Evolutionary conservation across 2,797 vertebrate genomes (phyloP).

Genomic region (Chelon auratus): DNA sequence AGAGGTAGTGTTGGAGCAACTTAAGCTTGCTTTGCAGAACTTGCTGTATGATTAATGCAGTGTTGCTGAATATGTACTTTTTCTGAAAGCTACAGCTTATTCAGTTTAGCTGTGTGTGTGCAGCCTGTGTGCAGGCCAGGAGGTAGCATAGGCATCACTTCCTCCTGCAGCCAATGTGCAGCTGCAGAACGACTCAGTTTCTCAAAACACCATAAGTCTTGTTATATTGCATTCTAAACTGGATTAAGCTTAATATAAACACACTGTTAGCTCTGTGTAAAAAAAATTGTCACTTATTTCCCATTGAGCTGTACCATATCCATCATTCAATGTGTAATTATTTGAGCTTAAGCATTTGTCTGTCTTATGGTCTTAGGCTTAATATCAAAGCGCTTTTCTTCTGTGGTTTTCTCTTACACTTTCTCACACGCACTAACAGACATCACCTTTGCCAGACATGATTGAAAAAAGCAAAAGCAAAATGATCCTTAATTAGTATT

Average conservation of each 20-base stretch:
- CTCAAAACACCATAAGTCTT: background rate
- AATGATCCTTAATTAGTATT: constrained; percentile 77
- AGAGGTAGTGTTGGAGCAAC: too few relatives aligned
- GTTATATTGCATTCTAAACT: constrained; percentile 12
- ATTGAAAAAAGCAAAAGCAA: constrained; percentile 46
- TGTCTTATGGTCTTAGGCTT: constrained; percentile 10
- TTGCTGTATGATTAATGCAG: background rate
- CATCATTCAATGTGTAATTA: constrained; percentile 2
- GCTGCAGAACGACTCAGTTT: constrained; percentile 3
- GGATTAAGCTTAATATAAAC: constrained; percentile 9
- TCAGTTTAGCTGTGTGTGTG: constrained; percentile 3
- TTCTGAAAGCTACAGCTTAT: background rate
- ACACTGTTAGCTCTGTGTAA: background rate
- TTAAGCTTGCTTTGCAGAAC: background rate
- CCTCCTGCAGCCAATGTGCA: constrained; percentile 17
- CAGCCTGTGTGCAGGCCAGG: background rate
- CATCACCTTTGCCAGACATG: constrained; percentile 36
- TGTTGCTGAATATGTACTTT: background rate
- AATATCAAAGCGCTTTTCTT: constrained; percentile 18
- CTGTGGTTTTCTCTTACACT: background rate
- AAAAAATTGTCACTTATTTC: background rate
- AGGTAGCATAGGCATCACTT: background rate
- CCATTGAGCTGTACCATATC: background rate
- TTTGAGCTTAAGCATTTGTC: constrained; percentile 22
- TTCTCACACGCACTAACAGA: background rate